phyloP scores from a whole-genome alignment of 2,888 invertebrate genomes.

The Metalampra italica region DNA sequence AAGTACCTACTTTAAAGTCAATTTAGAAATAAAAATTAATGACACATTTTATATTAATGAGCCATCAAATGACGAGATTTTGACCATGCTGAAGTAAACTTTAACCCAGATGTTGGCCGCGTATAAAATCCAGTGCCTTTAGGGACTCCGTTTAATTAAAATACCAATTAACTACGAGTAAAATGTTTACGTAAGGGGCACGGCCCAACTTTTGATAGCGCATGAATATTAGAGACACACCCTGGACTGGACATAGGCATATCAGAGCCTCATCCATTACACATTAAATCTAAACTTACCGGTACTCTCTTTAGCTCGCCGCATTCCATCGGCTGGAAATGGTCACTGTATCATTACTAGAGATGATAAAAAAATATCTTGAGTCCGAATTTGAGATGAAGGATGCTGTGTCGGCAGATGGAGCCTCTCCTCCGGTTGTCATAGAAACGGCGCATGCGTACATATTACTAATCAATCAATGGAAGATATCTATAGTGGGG shows the following conservation, averaged over 20 bases:
- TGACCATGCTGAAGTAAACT: no score
- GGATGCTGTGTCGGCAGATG: slow-evolving; percentile 56
- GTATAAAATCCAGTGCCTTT: neutral
- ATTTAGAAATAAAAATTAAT: no score
- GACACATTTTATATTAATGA: no score
- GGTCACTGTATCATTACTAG: neutral
- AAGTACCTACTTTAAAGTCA: no score
- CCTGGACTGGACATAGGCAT: neutral
- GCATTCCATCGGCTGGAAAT: neutral
- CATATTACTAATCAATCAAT: slow-evolving; percentile 23
- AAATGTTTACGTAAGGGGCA: slow-evolving; percentile 19
- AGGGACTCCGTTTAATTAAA: no score
- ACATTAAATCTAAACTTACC: neutral
- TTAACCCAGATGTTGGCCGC: no score
- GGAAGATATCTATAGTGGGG: neutral
- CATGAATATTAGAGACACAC: slow-evolving; percentile 21
- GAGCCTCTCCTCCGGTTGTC: slow-evolving; percentile 45
- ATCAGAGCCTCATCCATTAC: no score
- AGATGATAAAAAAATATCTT: neutral
- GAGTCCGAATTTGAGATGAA: neutral
- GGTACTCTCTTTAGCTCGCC: neutral
- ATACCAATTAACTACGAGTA: neutral
- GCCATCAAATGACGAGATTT: no score
- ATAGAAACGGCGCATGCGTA: slow-evolving; percentile 60
- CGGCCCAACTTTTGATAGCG: slow-evolving; percentile 37